phyloP scores from a whole-genome alignment of 2,113 vertebrate species.

The Azemiops feae region DNA sequence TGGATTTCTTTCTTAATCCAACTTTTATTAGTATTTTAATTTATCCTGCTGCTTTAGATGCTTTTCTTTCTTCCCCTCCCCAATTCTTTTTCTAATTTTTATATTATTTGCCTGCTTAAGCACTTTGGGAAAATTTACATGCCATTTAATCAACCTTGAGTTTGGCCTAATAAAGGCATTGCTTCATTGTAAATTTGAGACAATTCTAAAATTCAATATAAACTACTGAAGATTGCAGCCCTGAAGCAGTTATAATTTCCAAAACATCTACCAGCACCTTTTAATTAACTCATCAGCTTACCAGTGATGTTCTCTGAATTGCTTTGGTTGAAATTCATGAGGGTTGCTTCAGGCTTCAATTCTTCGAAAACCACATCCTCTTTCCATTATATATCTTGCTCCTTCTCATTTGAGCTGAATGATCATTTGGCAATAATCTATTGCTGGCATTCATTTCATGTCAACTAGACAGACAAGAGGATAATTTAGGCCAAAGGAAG shows the following conservation, averaged over 20 bases:
- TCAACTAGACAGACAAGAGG: not conserved
- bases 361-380: constrained; percentile 65
- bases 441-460: not conserved
- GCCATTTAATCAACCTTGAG: not conserved
- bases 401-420: constrained; percentile 61
- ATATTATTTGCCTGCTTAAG: not conserved
- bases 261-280: not conserved
- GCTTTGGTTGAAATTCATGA: constrained; percentile 81
- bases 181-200: not conserved
- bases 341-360: constrained; percentile 83
- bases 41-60: not conserved
- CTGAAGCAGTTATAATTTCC: not conserved
- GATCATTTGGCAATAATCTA: constrained; percentile 65
- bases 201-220: not conserved
- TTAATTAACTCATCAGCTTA: constrained; percentile 50
- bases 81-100: not conserved
- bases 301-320: constrained; percentile 84
- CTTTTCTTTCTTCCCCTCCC: not conserved
- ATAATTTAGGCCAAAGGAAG: not conserved
- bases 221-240: not conserved
- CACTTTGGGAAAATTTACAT: not conserved
- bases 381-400: constrained; percentile 42
- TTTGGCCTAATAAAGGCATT: not conserved
- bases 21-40: not conserved
- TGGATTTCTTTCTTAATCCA: not conserved